Evolutionary conservation across 2,797 vertebrate genomes (phyloP).

Genomic region (Artibeus jamaicensis): DNA sequence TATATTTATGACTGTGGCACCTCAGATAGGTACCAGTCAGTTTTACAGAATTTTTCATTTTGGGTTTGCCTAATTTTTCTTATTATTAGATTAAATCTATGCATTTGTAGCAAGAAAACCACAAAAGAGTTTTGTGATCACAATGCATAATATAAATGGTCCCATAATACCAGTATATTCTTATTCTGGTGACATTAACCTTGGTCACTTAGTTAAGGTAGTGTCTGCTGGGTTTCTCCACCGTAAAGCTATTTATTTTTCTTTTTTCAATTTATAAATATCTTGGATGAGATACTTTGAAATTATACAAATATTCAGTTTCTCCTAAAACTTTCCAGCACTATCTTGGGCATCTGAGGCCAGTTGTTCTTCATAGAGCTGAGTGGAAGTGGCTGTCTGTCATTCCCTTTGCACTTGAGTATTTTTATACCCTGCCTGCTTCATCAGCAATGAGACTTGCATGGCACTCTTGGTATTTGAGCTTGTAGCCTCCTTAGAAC

Average conservation of each 20-base stretch:
- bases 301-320: not conserved
- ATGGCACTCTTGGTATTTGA: not conserved
- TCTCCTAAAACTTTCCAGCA: not conserved
- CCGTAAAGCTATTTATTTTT: not conserved
- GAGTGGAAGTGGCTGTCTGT: no score
- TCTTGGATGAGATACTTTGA: not conserved
- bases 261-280: not conserved
- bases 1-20: not conserved
- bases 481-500: not conserved
- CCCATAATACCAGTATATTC: not conserved
- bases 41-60: not conserved
- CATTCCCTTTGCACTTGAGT: not conserved
- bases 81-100: not conserved
- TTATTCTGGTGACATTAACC: not conserved
- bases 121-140: not conserved
- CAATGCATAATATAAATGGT: not conserved
- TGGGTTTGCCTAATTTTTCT: not conserved
- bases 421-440: not conserved
- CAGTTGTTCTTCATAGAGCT: not conserved
- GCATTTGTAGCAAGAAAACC: not conserved
- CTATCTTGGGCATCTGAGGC: not conserved
- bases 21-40: not conserved
- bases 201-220: not conserved
- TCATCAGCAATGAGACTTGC: not conserved
- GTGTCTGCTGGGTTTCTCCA: not conserved